Conservation (phyloP, 2,113 vertebrate species). For the Chaetorhynchus papuensis region DNA sequence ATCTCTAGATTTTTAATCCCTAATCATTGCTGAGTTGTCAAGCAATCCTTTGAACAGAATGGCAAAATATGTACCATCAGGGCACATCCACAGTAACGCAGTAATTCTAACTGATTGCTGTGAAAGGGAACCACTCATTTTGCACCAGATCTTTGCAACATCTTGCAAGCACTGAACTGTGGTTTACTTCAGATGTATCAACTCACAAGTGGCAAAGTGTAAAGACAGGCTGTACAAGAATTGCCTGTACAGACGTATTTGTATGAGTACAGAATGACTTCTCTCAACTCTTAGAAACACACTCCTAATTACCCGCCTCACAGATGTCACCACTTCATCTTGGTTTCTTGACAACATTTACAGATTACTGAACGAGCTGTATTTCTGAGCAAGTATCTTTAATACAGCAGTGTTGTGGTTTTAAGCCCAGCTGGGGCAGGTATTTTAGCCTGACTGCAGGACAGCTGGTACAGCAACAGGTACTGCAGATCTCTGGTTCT, state of each 20-base stretch:
- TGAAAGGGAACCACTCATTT: not conserved
- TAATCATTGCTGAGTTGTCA: not conserved
- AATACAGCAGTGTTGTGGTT: not conserved
- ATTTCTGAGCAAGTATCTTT: not conserved
- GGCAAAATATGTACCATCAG: not conserved
- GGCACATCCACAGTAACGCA: not conserved
- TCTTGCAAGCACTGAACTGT: not conserved
- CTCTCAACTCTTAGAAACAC: not conserved
- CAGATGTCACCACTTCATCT: not conserved
- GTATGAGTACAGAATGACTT: not conserved
- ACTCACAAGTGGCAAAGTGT: not conserved
- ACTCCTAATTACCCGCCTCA: not conserved
- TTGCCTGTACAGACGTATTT: not conserved
- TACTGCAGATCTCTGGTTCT: not conserved
- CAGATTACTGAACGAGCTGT: not conserved
- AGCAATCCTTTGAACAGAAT: not conserved
- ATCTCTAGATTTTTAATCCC: not conserved
- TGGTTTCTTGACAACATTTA: not conserved
- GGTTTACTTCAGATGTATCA: slow-evolving; percentile 15
- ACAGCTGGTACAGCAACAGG: not conserved
- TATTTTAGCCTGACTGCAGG: not conserved
- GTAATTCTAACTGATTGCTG: not conserved
- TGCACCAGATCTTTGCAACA: slow-evolving; percentile 19
- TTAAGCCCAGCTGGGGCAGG: not conserved
- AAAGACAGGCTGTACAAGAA: slow-evolving; percentile 40